Conservation (phyloP, 2,797 vertebrate species). For the Menidia menidia region DNA sequence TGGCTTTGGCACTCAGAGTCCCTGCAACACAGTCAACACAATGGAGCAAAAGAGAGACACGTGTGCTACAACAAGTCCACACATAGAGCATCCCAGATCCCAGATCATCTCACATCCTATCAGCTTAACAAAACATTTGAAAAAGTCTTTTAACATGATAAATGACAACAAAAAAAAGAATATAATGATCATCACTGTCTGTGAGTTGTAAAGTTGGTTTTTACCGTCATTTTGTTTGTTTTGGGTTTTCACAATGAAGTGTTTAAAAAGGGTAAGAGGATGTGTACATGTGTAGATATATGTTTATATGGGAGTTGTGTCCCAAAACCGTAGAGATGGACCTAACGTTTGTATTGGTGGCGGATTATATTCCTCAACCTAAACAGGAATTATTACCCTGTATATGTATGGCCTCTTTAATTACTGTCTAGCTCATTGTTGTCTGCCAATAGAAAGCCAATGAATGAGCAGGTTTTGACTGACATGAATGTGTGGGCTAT, state of each 20-base stretch:
- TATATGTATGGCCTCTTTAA: slow-evolving; percentile 46
- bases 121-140: slow-evolving; percentile 53
- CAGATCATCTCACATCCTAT: slow-evolving; percentile 66
- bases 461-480: slow-evolving; percentile 53
- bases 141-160: slow-evolving; percentile 58
- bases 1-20: slow-evolving; percentile 65
- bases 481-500: slow-evolving; percentile 70
- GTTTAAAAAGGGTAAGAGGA: slow-evolving; percentile 65
- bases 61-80: slow-evolving; percentile 48
- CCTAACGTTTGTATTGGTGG: slow-evolving; percentile 78
- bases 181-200: slow-evolving; percentile 75
- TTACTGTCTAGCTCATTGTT: slow-evolving; percentile 52
- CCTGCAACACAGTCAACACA: slow-evolving; percentile 57
- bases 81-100: slow-evolving; percentile 36
- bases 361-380: slow-evolving; percentile 61
- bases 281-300: slow-evolving; percentile 79
- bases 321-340: slow-evolving; percentile 76
- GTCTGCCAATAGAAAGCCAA: slow-evolving; percentile 47
- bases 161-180: slow-evolving; percentile 62
- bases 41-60: slow-evolving; percentile 57
- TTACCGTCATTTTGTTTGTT: slow-evolving; percentile 62
- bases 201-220: slow-evolving; percentile 79
- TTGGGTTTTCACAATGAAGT: slow-evolving; percentile 66
- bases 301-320: slow-evolving; percentile 76
- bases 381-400: slow-evolving; percentile 59